These are phyloP conservation scores for Cryptocheilus praepositus DNA, from an alignment of 2,888 invertebrate species.

Conservation along the genomic window DNA sequence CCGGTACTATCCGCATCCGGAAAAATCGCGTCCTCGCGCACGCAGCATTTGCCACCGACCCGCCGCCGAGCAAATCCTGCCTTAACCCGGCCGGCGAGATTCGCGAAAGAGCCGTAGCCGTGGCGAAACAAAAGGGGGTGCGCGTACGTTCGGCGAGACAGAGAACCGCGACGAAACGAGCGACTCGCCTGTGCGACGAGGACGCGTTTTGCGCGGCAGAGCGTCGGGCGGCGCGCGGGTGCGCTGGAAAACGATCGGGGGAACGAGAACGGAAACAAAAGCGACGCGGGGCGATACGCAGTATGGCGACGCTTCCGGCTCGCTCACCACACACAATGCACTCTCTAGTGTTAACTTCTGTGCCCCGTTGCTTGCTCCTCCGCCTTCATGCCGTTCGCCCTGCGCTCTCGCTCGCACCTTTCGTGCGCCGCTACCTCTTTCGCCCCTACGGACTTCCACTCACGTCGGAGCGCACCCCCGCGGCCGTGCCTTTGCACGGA, in stretches of 20 bases:
- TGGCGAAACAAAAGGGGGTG: slow-evolving; percentile 52
- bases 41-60: too few species aligned
- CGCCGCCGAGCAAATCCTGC: neutral
- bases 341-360: slow-evolving; percentile 69
- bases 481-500: neutral
- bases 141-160: too few species aligned
- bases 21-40: too few species aligned
- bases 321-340: slow-evolving; percentile 74
- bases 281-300: slow-evolving; percentile 67
- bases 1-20: too few species aligned
- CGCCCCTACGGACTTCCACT: neutral
- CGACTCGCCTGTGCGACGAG: too few species aligned
- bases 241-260: slow-evolving; percentile 59
- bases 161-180: neutral
- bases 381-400: slow-evolving; percentile 19
- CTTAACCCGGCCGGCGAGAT: slow-evolving; percentile 16
- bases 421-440: neutral
- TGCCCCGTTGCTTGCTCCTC: slow-evolving; percentile 46
- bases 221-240: slow-evolving; percentile 14
- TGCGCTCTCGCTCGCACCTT: too few species aligned
- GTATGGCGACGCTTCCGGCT: slow-evolving; percentile 74
- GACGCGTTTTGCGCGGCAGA: slow-evolving; percentile 18
- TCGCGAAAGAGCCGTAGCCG: slow-evolving; percentile 42
- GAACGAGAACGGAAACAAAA: slow-evolving; percentile 67
- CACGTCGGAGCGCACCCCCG: slow-evolving; percentile 30